These are phyloP conservation scores for Acanthacorydalis orientalis DNA, from an alignment of 2,888 invertebrate genomes.

Conservation along the genomic window DNA sequence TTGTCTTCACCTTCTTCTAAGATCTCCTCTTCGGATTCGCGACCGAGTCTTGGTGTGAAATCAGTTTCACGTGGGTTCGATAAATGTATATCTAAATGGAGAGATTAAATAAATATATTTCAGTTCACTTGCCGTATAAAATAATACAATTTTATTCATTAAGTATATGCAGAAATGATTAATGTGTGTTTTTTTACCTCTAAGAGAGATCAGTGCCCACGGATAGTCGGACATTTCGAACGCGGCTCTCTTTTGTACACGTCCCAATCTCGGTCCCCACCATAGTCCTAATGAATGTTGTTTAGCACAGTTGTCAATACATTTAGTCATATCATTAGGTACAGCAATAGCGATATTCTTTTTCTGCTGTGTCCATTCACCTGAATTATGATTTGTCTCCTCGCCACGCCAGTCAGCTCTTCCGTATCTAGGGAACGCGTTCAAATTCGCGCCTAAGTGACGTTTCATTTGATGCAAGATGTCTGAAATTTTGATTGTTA, in stretches of 20 bases:
- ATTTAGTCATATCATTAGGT: no score
- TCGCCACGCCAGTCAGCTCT: conserved; percentile 19
- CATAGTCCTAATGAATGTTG: conserved; percentile 26
- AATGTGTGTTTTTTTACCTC: conserved; percentile 13
- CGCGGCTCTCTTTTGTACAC: conserved; percentile 14
- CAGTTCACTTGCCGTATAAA: no score
- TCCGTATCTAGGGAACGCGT: conserved; percentile 30
- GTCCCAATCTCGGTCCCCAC: conserved; percentile 48
- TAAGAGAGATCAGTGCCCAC: conserved; percentile 15
- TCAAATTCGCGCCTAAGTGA: conserved; percentile 15
- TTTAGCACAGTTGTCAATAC: no score
- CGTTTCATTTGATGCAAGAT: conserved; percentile 23
- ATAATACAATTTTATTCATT: no score
- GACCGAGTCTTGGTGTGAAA: conserved; percentile 21
- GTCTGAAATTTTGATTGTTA: conserved; percentile 13
- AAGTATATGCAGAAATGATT: no score
- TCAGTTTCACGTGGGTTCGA: conserved; percentile 14
- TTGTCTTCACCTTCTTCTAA: conserved; percentile 9
- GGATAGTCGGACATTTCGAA: conserved; percentile 10
- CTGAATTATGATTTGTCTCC: background rate
- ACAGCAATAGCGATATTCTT: background rate
- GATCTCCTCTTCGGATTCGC: conserved; percentile 19
- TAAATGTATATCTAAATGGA: conserved; percentile 1
- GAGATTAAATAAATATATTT: background rate
- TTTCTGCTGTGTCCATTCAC: background rate